These are phyloP conservation scores for Drosophila phalerata DNA, from an alignment of 2,888 invertebrate species.

Conservation along the genomic window DNA sequence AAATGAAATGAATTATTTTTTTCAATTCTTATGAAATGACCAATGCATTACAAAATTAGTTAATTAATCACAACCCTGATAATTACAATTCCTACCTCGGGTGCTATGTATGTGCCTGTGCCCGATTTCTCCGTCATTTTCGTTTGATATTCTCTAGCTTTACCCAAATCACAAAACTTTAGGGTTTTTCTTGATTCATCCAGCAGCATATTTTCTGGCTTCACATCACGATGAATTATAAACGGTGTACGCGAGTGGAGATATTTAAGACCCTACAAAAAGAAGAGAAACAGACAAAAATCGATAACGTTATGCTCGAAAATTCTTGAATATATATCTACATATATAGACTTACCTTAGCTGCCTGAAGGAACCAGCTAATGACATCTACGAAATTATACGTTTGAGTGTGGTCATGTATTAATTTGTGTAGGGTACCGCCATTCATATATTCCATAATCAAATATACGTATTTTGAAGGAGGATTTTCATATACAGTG, in stretches of 20 bases:
- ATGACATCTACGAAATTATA: neutral
- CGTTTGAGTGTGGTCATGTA: neutral
- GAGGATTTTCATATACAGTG: neutral
- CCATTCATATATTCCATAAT: conserved; percentile 15
- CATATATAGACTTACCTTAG: neutral
- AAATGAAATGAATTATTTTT: no score
- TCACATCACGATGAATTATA: conserved; percentile 3
- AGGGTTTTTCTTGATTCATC: neutral
- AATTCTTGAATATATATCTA: neutral
- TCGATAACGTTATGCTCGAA: no score
- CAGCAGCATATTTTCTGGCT: neutral
- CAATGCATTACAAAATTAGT: no score
- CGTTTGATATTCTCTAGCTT: neutral
- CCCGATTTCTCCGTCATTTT: neutral
- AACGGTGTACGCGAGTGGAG: neutral
- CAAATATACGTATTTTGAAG: neutral
- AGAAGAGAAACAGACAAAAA: no score
- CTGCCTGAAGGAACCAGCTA: neutral
- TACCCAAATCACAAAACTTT: neutral
- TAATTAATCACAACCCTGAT: no score
- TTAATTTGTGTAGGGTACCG: neutral
- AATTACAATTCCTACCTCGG: neutral
- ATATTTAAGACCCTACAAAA: neutral
- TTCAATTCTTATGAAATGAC: no score
- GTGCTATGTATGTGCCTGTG: conserved; percentile 4